phyloP scores from a whole-genome alignment of 2,113 vertebrate genomes.

The Petrocephalus microphthalmus region DNA sequence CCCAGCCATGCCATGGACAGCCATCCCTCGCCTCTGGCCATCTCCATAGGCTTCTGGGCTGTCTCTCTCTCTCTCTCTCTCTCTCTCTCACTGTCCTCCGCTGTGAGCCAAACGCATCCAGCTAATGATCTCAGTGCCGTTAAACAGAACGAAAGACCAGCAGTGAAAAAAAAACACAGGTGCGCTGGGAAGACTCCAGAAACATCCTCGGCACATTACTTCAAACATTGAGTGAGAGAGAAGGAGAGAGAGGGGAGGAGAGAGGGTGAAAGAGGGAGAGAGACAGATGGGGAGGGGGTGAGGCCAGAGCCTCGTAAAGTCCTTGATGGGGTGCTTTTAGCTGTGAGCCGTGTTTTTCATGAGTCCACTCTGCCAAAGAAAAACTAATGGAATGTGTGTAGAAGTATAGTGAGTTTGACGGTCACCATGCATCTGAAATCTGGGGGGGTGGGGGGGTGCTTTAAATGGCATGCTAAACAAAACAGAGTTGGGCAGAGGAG shows the following conservation, averaged over 20 bases:
- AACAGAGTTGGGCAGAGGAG: slow-evolving; percentile 23
- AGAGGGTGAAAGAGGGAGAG: background rate
- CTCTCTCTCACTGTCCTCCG: slow-evolving; percentile 31
- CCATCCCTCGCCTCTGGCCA: background rate
- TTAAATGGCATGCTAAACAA: slow-evolving; percentile 35
- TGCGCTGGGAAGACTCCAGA: slow-evolving; percentile 49
- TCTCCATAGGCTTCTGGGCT: background rate
- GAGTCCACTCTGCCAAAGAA: slow-evolving; percentile 27
- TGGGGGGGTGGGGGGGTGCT: slow-evolving; percentile 32
- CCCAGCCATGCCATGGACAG: background rate
- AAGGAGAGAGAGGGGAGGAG: background rate
- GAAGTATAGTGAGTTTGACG: slow-evolving; percentile 36
- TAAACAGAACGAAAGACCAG: slow-evolving; percentile 32
- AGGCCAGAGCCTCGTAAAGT: slow-evolving; percentile 35
- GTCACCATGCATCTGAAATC: slow-evolving; percentile 34
- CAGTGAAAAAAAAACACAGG: slow-evolving; percentile 46
- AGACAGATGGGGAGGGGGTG: background rate
- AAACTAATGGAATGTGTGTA: slow-evolving; percentile 34
- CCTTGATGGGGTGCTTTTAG: slow-evolving; percentile 33
- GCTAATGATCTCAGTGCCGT: slow-evolving; percentile 50
- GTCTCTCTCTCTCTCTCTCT: background rate
- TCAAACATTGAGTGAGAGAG: slow-evolving; percentile 34
- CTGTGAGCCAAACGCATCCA: slow-evolving; percentile 46
- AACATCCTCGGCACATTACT: slow-evolving; percentile 41
- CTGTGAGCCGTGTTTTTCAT: slow-evolving; percentile 24